Evolutionary conservation across 2,888 invertebrate genomes (phyloP).

Genomic region (Carcina quercana): DNA sequence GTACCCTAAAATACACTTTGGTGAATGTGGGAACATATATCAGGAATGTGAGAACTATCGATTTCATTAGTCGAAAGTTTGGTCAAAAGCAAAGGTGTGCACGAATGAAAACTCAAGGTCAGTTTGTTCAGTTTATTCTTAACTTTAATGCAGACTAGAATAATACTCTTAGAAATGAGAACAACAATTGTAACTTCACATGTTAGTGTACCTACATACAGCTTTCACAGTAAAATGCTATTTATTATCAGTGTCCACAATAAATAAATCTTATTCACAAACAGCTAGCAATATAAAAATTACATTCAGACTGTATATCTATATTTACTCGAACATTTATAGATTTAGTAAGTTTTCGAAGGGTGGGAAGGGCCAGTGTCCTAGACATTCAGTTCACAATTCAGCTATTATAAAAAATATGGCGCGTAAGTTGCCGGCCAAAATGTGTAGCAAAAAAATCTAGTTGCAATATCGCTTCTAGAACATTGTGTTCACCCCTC

Average conservation of each 20-base stretch:
- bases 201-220: constrained; percentile 70
- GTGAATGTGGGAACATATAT: no score
- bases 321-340: constrained; percentile 21
- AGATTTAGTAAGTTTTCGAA: constrained; percentile 12
- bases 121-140: constrained; percentile 72
- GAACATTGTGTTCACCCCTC: no score
- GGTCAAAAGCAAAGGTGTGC: no score
- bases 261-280: constrained; percentile 73
- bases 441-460: no score
- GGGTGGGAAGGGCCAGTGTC: constrained; percentile 31
- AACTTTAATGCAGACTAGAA: constrained; percentile 75
- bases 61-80: no score
- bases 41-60: no score
- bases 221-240: constrained; percentile 69
- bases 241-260: constrained; percentile 68
- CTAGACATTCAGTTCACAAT: no score
- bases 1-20: no score
- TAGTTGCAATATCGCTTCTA: no score
- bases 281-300: constrained; percentile 73
- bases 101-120: constrained; percentile 29
- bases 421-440: no score
- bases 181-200: constrained; percentile 73
- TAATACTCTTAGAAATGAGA: constrained; percentile 75
- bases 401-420: no score
- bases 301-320: constrained; percentile 58